These are phyloP conservation scores for Ictalurus punctatus DNA, from an alignment of 2,113 vertebrate species.

Conservation along the genomic window DNA sequence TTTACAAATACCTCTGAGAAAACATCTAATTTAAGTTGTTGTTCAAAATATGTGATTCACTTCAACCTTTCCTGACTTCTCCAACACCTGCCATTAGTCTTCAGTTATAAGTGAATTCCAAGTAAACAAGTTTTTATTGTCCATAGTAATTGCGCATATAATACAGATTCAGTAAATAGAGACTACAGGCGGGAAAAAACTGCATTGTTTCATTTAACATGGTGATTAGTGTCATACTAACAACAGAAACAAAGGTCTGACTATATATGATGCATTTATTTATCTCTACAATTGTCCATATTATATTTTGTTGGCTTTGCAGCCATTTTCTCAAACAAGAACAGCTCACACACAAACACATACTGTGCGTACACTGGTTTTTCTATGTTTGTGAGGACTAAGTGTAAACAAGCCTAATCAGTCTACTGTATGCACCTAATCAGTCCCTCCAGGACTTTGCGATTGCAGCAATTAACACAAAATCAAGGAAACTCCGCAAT, in stretches of 20 bases:
- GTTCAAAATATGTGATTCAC: not conserved
- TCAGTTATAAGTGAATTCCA: not conserved
- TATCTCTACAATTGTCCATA: not conserved
- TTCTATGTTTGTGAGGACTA: not conserved
- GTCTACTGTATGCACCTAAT: too few species aligned
- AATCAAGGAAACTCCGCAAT: too few species aligned
- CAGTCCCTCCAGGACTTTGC: too few species aligned
- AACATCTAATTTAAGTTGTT: not conserved
- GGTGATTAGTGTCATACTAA: not conserved
- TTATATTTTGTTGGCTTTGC: not conserved
- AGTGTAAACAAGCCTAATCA: not conserved
- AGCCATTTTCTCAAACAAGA: not conserved
- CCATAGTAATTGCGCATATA: not conserved
- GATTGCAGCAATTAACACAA: too few species aligned
- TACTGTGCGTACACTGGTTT: not conserved
- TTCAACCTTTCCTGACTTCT: not conserved
- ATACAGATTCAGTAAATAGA: not conserved
- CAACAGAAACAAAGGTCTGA: not conserved
- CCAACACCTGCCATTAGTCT: not conserved
- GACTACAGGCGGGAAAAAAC: not conserved
- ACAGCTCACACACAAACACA: not conserved
- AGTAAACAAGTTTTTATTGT: not conserved
- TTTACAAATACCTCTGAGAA: not conserved
- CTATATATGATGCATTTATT: not conserved
- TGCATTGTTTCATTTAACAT: not conserved